Conservation (phyloP, 2,797 vertebrate genomes). For the Holocentrus rufus region DNA sequence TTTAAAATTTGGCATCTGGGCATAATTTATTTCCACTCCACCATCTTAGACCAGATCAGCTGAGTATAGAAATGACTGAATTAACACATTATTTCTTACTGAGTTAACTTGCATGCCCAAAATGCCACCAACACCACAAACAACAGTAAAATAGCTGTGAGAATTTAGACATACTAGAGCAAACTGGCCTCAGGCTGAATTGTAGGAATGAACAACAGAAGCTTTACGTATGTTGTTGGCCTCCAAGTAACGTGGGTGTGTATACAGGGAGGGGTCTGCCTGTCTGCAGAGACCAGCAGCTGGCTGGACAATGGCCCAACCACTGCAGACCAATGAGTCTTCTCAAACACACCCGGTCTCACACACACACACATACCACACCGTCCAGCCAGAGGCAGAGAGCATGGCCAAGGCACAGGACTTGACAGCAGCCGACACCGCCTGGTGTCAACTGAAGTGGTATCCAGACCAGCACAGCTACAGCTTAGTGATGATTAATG, state of each 20-base stretch:
- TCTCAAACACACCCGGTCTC: slow-evolving; percentile 48
- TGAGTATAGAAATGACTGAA: too few species aligned
- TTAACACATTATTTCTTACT: too few species aligned
- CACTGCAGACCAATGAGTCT: slow-evolving; percentile 22
- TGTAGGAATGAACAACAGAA: neutral
- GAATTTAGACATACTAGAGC: neutral
- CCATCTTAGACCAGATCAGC: too few species aligned
- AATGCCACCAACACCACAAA: neutral
- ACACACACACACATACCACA: slow-evolving; percentile 21
- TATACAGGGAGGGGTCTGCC: slow-evolving; percentile 26
- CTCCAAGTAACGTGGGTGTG: slow-evolving; percentile 19
- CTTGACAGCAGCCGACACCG: slow-evolving; percentile 12
- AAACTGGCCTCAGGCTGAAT: neutral
- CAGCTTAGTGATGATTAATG: neutral
- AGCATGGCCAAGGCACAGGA: slow-evolving; percentile 1
- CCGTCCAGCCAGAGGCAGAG: slow-evolving; percentile 13
- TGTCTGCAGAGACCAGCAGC: slow-evolving; percentile 37
- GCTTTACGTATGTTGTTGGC: neutral
- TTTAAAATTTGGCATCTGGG: too few species aligned
- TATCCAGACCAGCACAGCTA: neutral
- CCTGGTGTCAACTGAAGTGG: neutral
- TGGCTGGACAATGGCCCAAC: slow-evolving; percentile 40
- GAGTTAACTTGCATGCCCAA: neutral
- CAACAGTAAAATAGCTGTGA: neutral
- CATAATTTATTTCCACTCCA: too few species aligned